Evolutionary conservation across 2,113 vertebrate species (phyloP), one percentile per base, ranked within the genome.

Genomic region (Daubentonia madagascariensis): DNA sequence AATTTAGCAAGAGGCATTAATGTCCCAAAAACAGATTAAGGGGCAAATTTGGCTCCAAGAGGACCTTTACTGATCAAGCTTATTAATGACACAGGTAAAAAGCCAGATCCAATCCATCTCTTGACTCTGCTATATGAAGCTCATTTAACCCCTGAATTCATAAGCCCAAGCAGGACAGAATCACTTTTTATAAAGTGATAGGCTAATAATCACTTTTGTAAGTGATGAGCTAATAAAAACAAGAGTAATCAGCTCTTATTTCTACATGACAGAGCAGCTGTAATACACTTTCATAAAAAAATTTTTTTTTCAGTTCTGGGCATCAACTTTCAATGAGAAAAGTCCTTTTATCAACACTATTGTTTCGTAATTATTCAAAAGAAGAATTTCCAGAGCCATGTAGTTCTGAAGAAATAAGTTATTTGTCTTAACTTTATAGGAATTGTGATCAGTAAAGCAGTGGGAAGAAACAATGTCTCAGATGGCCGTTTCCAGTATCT

Each of bases 191-290:
- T 52, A 92, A 87, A 63, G 8, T 45, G 20, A 72, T 25, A 5
- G 48, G 13, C 48, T 54, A 79, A 85, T 54, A 85, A 92, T 40
- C n/a, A 86, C 45, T 92, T 92, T 95, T 90, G 84, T 73, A 91
- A 96, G 73, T 12, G 32, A 93, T 48, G n/a, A 63, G 30, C 80
- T 93, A 92, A 45, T 65, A 97, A 72, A n/a, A 94, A 92, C 61
- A 97, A 93, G 54, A 95, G 59, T 96, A 94, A 97, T 18, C 52
- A 85, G 80, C 79, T 93, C 35, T 96, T 78, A 94, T 57, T 97
- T 92, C 59, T 59, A 72, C 14, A 81, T 78, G 32, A 94, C 40
- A 97, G 48, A 94, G 16, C 59, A 97, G 32, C 30, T 81, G 8
- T 63, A 92, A 59, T 54, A 73, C 8, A 6, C 87, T 79, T 96